Conservation (phyloP, 2,888 invertebrate genomes). For the Perizoma flavofasciatum region DNA sequence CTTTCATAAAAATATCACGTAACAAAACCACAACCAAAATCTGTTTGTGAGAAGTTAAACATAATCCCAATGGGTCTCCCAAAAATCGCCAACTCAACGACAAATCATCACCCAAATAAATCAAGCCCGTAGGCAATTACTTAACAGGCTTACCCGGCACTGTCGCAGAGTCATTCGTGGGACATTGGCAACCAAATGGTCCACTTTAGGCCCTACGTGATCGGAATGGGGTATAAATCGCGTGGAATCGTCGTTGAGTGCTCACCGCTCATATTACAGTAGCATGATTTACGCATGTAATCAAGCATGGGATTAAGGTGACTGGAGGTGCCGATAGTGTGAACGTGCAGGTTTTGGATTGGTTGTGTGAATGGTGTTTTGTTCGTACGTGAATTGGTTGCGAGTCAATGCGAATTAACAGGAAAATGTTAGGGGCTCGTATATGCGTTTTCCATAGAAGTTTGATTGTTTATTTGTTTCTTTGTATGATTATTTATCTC, state of each 20-base stretch:
- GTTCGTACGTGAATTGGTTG: background rate
- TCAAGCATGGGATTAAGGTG: constrained; percentile 53
- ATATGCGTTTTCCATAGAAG: no score
- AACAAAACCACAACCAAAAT: no score
- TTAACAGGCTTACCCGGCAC: constrained; percentile 61
- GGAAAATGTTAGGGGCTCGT: no score
- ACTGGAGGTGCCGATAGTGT: constrained; percentile 24
- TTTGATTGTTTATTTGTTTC: no score
- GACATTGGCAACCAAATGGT: constrained; percentile 59
- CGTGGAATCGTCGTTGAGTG: constrained; percentile 54
- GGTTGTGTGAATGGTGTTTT: background rate
- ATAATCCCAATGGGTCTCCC: background rate
- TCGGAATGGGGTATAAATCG: constrained; percentile 75
- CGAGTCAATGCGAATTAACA: background rate
- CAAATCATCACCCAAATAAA: constrained; percentile 57
- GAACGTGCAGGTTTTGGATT: no score
- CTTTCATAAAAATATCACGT: no score
- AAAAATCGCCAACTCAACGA: constrained; percentile 12
- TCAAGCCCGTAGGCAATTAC: constrained; percentile 65
- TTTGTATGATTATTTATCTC: no score
- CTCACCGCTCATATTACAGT: constrained; percentile 44
- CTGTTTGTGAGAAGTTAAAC: no score
- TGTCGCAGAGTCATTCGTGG: constrained; percentile 66
- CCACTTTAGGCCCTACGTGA: constrained; percentile 73
- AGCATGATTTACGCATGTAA: constrained; percentile 59